Evolutionary conservation across 2,113 vertebrate species (phyloP).

Genomic region (Caranx melampygus): DNA sequence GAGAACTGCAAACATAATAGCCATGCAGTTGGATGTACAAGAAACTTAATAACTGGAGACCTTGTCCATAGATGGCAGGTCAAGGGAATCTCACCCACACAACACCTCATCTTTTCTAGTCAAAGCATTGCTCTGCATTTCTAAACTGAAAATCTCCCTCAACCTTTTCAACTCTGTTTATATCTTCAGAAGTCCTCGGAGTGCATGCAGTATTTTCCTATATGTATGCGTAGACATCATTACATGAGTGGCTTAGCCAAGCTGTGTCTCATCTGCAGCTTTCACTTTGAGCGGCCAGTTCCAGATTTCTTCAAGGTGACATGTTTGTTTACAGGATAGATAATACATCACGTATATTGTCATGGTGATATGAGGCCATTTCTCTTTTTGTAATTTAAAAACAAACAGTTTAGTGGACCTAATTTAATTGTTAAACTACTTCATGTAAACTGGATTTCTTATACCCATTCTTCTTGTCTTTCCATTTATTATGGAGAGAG

Average conservation of each 20-base stretch:
- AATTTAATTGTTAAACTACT: neutral
- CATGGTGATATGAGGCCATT: neutral
- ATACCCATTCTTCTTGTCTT: neutral
- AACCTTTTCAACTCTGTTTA: conserved; percentile 55
- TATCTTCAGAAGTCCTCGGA: conserved; percentile 30
- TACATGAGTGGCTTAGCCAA: conserved; percentile 27
- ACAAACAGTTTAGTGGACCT: neutral
- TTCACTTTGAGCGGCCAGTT: conserved; percentile 22
- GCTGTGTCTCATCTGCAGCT: conserved; percentile 40
- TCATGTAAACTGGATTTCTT: neutral
- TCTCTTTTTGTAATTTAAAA: neutral
- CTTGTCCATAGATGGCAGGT: conserved; percentile 73
- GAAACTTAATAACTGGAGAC: conserved; percentile 74
- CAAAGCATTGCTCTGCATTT: conserved; percentile 57
- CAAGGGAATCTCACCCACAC: conserved; percentile 71
- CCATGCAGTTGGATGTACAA: conserved; percentile 57
- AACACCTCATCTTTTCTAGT: conserved; percentile 52
- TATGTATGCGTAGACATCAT: conserved; percentile 17
- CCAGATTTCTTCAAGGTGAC: conserved; percentile 4
- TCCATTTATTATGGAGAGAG: neutral
- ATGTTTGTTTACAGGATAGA: conserved; percentile 3
- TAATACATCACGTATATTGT: neutral
- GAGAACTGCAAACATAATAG: conserved; percentile 71
- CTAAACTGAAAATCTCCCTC: conserved; percentile 40
- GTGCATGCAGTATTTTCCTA: conserved; percentile 28